These are phyloP conservation scores for Psittacus erithacus DNA, from an alignment of 2,113 vertebrate genomes.

Conservation along the genomic window DNA sequence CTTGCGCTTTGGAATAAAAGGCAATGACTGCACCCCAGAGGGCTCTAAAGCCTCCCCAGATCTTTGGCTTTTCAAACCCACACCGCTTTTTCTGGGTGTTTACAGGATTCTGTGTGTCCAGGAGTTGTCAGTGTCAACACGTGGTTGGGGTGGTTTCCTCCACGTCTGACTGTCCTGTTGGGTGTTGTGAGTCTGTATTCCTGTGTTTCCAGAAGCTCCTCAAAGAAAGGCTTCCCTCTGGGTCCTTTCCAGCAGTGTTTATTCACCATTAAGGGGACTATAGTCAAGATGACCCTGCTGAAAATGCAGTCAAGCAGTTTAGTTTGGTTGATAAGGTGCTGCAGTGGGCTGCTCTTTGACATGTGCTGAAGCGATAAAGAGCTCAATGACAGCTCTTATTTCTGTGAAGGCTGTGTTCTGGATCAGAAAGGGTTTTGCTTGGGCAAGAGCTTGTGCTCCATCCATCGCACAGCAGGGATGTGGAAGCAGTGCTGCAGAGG, in stretches of 20 bases:
- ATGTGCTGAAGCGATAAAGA: neutral
- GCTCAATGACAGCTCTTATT: neutral
- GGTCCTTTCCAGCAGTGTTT: neutral
- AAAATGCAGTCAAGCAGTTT: neutral
- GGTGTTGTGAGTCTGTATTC: rapidly evolving
- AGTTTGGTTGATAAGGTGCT: neutral
- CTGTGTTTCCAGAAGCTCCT: neutral
- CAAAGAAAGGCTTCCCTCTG: neutral
- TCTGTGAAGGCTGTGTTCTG: neutral
- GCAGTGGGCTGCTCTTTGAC: neutral
- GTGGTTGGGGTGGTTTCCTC: neutral
- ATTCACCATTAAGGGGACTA: neutral
- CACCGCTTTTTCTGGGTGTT: neutral
- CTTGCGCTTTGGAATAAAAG: neutral
- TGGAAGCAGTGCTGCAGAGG: neutral
- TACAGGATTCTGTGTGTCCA: neutral
- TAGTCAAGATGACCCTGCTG: too few relatives aligned
- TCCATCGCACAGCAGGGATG: rapidly evolving
- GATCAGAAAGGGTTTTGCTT: neutral
- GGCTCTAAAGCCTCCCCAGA: neutral
- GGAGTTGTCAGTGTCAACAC: neutral
- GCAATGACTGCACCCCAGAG: neutral
- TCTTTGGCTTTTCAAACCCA: neutral
- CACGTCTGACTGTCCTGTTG: rapidly evolving
- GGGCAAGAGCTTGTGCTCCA: neutral